Conservation (phyloP, 2,797 vertebrate genomes). For the Monodelphis domestica region DNA sequence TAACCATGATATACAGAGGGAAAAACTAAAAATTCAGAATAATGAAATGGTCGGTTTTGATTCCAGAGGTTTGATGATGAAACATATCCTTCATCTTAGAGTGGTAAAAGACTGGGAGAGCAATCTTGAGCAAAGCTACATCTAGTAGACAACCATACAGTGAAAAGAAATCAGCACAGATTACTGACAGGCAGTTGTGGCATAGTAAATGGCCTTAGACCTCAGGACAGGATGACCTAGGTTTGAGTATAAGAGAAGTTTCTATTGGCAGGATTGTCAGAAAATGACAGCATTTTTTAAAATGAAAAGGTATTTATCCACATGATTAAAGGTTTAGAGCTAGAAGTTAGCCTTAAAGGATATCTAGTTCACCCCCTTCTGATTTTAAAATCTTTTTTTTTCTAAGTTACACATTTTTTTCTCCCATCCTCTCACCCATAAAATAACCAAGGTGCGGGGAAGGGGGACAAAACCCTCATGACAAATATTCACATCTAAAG, state of each 20-base stretch:
- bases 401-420: neutral
- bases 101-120: neutral
- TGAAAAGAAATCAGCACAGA: too few relatives aligned
- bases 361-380: neutral
- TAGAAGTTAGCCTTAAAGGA: too few relatives aligned
- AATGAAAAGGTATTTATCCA: neutral
- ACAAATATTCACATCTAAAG: neutral
- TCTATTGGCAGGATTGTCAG: neutral
- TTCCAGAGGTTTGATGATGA: neutral
- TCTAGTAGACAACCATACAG: too few relatives aligned
- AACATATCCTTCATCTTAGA: neutral
- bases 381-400: neutral
- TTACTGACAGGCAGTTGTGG: too few relatives aligned
- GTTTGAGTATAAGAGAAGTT: neutral
- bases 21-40: neutral
- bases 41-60: neutral
- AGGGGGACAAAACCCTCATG: neutral
- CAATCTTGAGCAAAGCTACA: too few relatives aligned
- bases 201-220: too few relatives aligned
- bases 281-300: neutral
- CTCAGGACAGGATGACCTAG: too few relatives aligned
- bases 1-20: neutral
- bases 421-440: neutral
- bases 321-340: neutral
- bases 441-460: neutral